phyloP scores from a whole-genome alignment of 2,888 invertebrate species.

The Thereva nobilitata region DNA sequence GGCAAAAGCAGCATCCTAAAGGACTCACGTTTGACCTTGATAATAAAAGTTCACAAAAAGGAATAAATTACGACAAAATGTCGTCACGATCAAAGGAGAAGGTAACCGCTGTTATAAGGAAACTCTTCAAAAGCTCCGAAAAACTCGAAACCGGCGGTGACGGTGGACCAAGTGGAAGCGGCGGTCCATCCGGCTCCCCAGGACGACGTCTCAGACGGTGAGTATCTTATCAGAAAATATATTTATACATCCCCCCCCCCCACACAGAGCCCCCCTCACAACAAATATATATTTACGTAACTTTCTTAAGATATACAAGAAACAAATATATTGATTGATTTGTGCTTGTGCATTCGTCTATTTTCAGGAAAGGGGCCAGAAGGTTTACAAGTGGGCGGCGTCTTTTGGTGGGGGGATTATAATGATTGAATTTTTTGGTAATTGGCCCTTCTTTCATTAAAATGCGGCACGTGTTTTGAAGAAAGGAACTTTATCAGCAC shows the following conservation, averaged over 20 bases:
- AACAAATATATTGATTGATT: too few relatives aligned
- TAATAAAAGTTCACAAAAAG: neutral
- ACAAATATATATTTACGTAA: neutral
- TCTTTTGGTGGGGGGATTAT: too few relatives aligned
- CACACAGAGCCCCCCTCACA: neutral
- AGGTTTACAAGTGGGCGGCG: too few relatives aligned
- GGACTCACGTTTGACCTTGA: too few relatives aligned
- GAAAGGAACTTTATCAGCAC: too few relatives aligned
- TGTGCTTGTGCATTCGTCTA: too few relatives aligned
- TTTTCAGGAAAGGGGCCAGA: too few relatives aligned
- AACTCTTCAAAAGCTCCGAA: conserved; percentile 74
- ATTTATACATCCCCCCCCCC: too few relatives aligned
- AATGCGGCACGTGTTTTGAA: too few relatives aligned
- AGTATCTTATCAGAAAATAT: neutral
- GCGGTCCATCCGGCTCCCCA: conserved; percentile 64
- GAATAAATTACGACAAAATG: conserved; percentile 61
- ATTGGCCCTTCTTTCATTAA: too few relatives aligned
- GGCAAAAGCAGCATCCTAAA: neutral
- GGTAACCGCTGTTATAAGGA: conserved; percentile 78
- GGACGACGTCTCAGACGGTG: conserved; percentile 59
- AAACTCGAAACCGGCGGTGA: conserved; percentile 68
- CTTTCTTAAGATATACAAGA: neutral
- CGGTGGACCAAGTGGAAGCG: conserved; percentile 54
- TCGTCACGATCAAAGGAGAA: conserved; percentile 80
- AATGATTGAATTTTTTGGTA: too few relatives aligned